phyloP scores from a whole-genome alignment of 2,113 vertebrate species.

The Cephalopterus ornatus region DNA sequence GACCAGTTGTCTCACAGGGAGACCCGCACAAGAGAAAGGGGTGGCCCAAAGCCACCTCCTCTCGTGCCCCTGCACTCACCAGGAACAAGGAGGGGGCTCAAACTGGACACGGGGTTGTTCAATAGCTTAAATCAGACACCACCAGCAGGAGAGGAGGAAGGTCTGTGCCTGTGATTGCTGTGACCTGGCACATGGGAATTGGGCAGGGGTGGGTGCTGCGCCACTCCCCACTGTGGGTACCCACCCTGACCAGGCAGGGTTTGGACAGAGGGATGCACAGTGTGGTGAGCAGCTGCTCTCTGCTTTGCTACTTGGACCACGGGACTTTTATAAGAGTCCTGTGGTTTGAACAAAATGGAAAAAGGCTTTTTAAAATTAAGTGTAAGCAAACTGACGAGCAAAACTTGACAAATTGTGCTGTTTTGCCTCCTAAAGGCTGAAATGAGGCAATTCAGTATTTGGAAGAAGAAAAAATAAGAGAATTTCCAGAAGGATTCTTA shows the following conservation, averaged over 20 bases:
- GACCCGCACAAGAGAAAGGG: fast-evolving
- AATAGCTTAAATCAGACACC: neutral
- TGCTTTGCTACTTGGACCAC: neutral
- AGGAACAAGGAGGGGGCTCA: neutral
- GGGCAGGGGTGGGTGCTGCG: neutral
- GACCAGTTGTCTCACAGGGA: neutral
- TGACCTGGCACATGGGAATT: fast-evolving
- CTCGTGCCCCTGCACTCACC: neutral
- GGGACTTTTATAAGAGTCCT: neutral
- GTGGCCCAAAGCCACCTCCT: neutral
- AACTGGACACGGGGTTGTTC: fast-evolving
- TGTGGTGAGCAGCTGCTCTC: neutral
- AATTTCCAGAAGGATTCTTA: slow-evolving; percentile 12
- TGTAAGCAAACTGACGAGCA: neutral
- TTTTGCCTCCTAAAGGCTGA: slow-evolving; percentile 61
- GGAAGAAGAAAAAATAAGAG: neutral
- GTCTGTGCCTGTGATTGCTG: neutral
- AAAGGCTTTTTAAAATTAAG: neutral
- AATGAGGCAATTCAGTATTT: neutral
- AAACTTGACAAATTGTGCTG: slow-evolving; percentile 12
- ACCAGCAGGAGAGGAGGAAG: neutral
- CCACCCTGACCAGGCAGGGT: neutral
- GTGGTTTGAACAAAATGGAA: neutral
- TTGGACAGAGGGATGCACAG: neutral
- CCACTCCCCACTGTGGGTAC: fast-evolving